Conservation (phyloP, 2,797 vertebrate genomes). For the Phalloptychus januarius region DNA sequence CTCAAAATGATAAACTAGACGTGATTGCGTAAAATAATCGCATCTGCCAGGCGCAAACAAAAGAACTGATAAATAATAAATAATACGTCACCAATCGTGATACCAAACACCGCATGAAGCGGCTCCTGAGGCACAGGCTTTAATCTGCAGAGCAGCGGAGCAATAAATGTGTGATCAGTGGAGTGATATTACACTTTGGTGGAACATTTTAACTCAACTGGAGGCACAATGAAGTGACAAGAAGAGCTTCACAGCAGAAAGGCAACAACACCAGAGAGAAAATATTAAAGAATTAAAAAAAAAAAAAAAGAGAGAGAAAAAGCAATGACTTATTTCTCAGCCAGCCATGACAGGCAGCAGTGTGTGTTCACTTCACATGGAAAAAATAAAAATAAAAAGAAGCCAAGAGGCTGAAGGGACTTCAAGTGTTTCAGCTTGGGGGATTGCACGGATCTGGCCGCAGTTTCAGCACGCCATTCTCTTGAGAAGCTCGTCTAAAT, state of each 20-base stretch:
- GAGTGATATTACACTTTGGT: slow-evolving; percentile 64
- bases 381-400: slow-evolving; percentile 8
- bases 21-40: slow-evolving; percentile 29
- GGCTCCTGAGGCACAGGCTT: slow-evolving; percentile 53
- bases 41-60: slow-evolving; percentile 31
- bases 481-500: slow-evolving; percentile 2
- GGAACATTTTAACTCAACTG: slow-evolving; percentile 63
- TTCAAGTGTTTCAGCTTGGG: slow-evolving; percentile 40
- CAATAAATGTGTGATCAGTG: slow-evolving; percentile 62
- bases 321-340: slow-evolving; percentile 58
- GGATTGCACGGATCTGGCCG: slow-evolving; percentile 37
- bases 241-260: slow-evolving; percentile 55
- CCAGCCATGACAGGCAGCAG: slow-evolving; percentile 55
- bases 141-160: slow-evolving; percentile 58
- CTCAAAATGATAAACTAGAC: slow-evolving; percentile 13
- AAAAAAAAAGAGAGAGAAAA: not conserved
- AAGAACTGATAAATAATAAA: slow-evolving; percentile 37
- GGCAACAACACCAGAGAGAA: slow-evolving; percentile 50
- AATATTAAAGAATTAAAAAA: slow-evolving; percentile 28
- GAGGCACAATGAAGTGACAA: slow-evolving; percentile 54
- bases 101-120: slow-evolving; percentile 42
- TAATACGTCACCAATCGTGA: slow-evolving; percentile 48
- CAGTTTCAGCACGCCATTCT: slow-evolving; percentile 4
- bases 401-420: slow-evolving; percentile 40
- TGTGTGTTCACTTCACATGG: slow-evolving; percentile 48